Percentiles rank a stretch among this genome's conserved stretches.
phyloP scores from a whole-genome alignment of 2,888 invertebrate species.

The Orchesella flavescens region DNA sequence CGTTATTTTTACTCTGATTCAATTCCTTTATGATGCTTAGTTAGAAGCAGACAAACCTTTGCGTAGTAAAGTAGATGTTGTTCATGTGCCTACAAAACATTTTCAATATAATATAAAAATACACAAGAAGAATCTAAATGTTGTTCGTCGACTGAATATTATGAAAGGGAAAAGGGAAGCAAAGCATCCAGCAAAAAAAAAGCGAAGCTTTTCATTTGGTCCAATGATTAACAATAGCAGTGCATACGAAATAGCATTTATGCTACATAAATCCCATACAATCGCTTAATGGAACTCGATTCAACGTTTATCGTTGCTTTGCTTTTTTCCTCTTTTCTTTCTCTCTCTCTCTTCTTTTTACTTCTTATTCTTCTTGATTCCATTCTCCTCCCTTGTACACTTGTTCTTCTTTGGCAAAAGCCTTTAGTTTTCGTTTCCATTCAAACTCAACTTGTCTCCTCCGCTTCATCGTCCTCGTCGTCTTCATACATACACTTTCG shows the following conservation, averaged over 20 bases:
- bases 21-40: too few species aligned
- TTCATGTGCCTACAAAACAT: too few species aligned
- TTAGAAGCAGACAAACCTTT: too few species aligned
- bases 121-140: background rate
- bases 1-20: too few species aligned
- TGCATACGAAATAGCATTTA: slow-evolving; percentile 72
- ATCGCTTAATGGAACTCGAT: slow-evolving; percentile 72
- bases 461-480: slow-evolving; percentile 12
- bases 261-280: slow-evolving; percentile 72
- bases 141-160: background rate
- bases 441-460: slow-evolving; percentile 54
- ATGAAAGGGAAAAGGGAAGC: slow-evolving; percentile 32
- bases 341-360: slow-evolving; percentile 28
- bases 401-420: slow-evolving; percentile 49
- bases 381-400: slow-evolving; percentile 36
- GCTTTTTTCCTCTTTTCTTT: slow-evolving; percentile 60
- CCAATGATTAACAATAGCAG: slow-evolving; percentile 72
- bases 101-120: too few species aligned
- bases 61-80: too few species aligned
- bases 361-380: slow-evolving; percentile 37
- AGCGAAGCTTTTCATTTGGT: slow-evolving; percentile 70
- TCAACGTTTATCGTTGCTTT: slow-evolving; percentile 70
- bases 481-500: background rate
- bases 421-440: slow-evolving; percentile 50
- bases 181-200: slow-evolving; percentile 32